Base-by-base conservation (phyloP, 1,140 invertebrate genomes). In the Maconellicoccus hirsutus region DNA sequence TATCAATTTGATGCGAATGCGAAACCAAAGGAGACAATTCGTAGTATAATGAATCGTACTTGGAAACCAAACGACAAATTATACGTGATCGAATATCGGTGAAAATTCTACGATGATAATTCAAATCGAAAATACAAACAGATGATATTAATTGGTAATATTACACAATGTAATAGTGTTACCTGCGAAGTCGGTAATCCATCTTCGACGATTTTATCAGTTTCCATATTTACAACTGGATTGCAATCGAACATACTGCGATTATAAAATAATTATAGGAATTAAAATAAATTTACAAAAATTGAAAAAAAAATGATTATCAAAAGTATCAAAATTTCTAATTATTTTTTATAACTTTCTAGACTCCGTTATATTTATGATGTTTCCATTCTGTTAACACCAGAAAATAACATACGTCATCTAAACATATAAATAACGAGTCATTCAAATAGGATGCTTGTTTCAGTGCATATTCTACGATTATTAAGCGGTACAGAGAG, bases 381-480 rank as follows among this genome's bases (percentile, higher is more conserved):
- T 66, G 61, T 66, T 66, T 26, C 25, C 16, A 23, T 66, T 8
- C 19, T 66, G 61, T 66, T 66, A 66, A 66, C 61, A 66, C 61
- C 61, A 66, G 61, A 66, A 66, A 66, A 66, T 66, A 26, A 66
- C 61, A 66, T 66, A 66, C 61, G 61, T 66, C 61, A 66, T 66
- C 29, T 33, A 33, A 33, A 33, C 29, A 33, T 33, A 33, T 12
- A 33, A 33, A 33, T 33, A 33, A 33, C 29, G 3, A 6, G 29
- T 33, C 29, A 33, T 12, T 33, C 12, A 12, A 33, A 33, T 33
- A 33, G 29, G 29, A 33, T 33, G 12, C 12, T 33, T 33, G 29
- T 33, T 33, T 33, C 29, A 33, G 29, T 12, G 29, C n/a, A n/a
- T n/a, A n/a, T 33, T 33, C 29, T 6, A 33, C 29, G 29, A 33